phyloP scores from a whole-genome alignment of 2,113 vertebrate species.

The Hypanus sabinus region DNA sequence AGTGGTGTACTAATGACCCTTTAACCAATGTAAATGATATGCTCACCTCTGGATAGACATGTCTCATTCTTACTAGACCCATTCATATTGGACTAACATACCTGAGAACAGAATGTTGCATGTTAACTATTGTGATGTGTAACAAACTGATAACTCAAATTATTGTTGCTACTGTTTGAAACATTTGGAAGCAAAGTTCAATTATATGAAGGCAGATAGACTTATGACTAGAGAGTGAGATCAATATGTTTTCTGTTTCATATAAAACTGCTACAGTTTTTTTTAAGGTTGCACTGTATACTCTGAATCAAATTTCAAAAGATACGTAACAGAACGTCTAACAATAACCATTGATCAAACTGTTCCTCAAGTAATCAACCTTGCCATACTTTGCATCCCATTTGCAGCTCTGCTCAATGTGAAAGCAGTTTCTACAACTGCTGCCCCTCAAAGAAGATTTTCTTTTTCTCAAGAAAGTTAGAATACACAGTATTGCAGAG shows the following conservation, averaged over 20 bases:
- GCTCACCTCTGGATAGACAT: too few species aligned
- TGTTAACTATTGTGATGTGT: too few species aligned
- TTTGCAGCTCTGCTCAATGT: background rate
- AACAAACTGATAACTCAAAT: background rate
- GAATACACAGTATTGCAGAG: background rate
- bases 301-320: background rate
- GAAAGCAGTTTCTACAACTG: background rate
- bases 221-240: background rate
- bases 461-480: background rate
- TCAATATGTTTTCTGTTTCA: background rate
- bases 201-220: background rate
- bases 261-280: background rate
- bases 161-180: background rate
- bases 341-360: background rate
- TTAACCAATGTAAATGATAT: too few species aligned
- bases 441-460: background rate
- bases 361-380: background rate
- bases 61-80: too few species aligned
- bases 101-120: too few species aligned
- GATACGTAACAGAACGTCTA: background rate
- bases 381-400: background rate
- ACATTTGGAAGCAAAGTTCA: background rate
- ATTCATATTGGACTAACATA: too few species aligned
- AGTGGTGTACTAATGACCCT: too few species aligned
- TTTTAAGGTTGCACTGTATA: background rate